Base-by-base conservation (phyloP, 2,797 vertebrate species). In the Acrossocheilus fasciatus region DNA sequence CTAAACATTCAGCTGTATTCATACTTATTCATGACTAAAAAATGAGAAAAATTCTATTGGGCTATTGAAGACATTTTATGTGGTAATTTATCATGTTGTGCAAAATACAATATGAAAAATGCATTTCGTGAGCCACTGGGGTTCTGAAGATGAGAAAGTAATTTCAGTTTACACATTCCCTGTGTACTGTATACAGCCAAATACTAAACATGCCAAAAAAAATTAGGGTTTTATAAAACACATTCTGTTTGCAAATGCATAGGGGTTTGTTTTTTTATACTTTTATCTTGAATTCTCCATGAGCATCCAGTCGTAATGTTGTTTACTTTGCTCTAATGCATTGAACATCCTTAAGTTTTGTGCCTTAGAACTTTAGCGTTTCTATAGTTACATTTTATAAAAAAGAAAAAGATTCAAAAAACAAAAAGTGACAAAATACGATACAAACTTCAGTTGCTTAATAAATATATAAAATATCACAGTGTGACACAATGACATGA, bases 71-170 rank as follows among this genome's bases (percentile, higher is more conserved):
- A 79, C 36, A 26, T 85, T 68, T 50, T 45, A 81, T 45, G 57
- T 74, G 77, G 77, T 73, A 74, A 86, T 86, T 86, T 23, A 86
- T 86, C 84, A 86, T 64, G 52, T 64, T 74, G 41, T 47, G 30
- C 30, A 74, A 81, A 85, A 81, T 52, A 52, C 68, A 73, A 47
- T 14, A 81, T 73, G 68, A 86, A 81, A 81, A 80, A 80, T 72
- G 62, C 64, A 66, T 70, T 73, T 66, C 11, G 34, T 74, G 69
- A 64, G 54, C 30, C 69, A 64, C 84, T 64, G 69, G 20, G 54
- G 23, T 45, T 81, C 54, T 73, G 41, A 81, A 81, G 68, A 86
- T 80, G 78, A 86, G 78, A 80, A 86, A 50, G 52, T 80, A 15
- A 50, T 73, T 86, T 80, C 14, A 39, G 39, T 73, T 80, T 73